These are phyloP conservation scores for Casuarius casuarius DNA, from an alignment of 2,113 vertebrate genomes.

Conservation along the genomic window DNA sequence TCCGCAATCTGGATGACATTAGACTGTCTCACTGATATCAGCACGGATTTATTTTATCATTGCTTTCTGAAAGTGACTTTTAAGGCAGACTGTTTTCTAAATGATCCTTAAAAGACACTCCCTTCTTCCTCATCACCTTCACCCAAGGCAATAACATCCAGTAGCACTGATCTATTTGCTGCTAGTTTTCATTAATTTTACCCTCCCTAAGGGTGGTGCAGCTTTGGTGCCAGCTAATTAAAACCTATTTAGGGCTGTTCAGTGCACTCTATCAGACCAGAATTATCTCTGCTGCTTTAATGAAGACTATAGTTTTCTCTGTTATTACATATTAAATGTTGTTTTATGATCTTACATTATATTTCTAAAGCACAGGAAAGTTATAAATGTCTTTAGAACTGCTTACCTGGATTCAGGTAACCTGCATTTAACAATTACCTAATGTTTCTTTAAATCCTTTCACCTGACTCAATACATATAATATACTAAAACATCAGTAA, in stretches of 20 bases:
- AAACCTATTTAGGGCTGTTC: conserved; percentile 76
- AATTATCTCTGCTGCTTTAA: conserved; percentile 75
- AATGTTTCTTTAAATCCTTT: conserved; percentile 33
- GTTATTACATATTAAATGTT: conserved; percentile 75
- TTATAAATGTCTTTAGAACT: neutral
- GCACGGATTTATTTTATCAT: neutral
- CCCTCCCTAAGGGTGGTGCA: conserved; percentile 74
- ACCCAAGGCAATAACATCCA: conserved; percentile 61
- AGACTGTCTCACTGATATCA: neutral
- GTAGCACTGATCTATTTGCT: conserved; percentile 68
- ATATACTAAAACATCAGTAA: conserved; percentile 16
- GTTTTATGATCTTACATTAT: conserved; percentile 30
- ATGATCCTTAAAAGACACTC: conserved; percentile 49
- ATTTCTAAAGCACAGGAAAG: conserved; percentile 38
- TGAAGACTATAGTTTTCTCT: conserved; percentile 62
- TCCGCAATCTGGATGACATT: neutral
- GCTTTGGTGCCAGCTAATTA: conserved; percentile 79
- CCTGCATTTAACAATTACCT: neutral
- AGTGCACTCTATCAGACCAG: conserved; percentile 73
- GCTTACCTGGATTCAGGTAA: conserved; percentile 23
- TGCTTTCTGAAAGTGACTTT: conserved; percentile 61
- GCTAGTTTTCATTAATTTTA: conserved; percentile 78
- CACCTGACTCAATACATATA: neutral
- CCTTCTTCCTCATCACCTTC: conserved; percentile 49
- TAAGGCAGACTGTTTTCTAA: conserved; percentile 41